phyloP scores from a whole-genome alignment of 1,140 invertebrate species.

The Aleiodes sp. region DNA sequence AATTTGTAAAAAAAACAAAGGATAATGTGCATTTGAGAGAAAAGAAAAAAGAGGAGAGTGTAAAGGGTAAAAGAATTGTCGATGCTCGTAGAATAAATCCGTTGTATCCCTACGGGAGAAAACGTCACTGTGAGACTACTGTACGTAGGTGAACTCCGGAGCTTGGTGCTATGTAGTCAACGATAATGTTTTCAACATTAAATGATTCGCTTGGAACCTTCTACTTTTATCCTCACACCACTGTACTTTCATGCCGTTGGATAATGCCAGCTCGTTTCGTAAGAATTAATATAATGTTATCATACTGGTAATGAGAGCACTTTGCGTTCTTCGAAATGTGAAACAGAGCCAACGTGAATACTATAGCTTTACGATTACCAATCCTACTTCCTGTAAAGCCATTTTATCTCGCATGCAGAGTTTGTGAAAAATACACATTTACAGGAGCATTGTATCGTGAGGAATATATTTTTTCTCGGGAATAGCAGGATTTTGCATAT shows the following conservation, averaged over 20 bases:
- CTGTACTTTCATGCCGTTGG: background rate
- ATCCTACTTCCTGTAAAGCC: background rate
- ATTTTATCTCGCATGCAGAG: background rate
- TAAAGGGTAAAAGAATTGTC: no score
- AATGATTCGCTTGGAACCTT: slow-evolving; percentile 20
- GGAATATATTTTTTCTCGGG: background rate
- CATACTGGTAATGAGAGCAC: slow-evolving; percentile 32
- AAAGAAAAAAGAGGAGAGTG: no score
- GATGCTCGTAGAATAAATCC: no score
- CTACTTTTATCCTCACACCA: background rate
- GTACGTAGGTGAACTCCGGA: no score
- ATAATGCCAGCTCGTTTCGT: slow-evolving; percentile 25
- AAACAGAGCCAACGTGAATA: slow-evolving; percentile 15
- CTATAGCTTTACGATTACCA: slow-evolving; percentile 28
- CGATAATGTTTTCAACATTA: slow-evolving; percentile 28
- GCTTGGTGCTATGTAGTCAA: background rate
- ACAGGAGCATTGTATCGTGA: background rate
- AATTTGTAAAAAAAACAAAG: no score
- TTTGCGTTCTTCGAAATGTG: slow-evolving; percentile 32
- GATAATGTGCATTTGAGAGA: no score
- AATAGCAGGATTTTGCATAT: background rate
- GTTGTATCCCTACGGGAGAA: no score
- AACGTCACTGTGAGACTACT: no score
- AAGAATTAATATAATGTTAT: slow-evolving; percentile 41
- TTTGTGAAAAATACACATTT: slow-evolving; percentile 7